A percentile compares a stretch with the other conserved stretches of the same genome.
These are phyloP conservation scores for Cryptotermes secundus DNA, from an alignment of 1,140 invertebrate genomes.

Conservation along the genomic window DNA sequence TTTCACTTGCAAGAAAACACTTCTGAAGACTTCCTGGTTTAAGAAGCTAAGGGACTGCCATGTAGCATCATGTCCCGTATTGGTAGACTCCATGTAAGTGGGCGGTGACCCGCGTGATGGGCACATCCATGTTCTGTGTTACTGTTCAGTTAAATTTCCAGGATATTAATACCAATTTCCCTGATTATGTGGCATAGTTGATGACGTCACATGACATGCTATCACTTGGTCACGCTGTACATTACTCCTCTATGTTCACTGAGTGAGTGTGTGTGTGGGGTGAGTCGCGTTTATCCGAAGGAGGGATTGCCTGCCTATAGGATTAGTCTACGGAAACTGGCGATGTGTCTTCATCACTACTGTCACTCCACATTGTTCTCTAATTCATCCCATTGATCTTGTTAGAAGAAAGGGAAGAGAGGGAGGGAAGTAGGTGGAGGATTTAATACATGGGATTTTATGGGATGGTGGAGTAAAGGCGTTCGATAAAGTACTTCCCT, in stretches of 20 bases:
- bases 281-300: not conserved
- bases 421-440: not conserved
- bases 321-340: conserved; percentile 17
- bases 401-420: not conserved
- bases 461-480: not conserved
- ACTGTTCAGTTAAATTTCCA: not conserved
- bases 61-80: too few species aligned
- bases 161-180: not conserved
- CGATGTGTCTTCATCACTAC: conserved; percentile 15
- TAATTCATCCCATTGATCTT: conserved; percentile 19
- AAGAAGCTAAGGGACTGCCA: too few species aligned
- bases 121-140: too few species aligned
- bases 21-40: too few species aligned
- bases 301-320: not conserved
- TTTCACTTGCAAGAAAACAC: too few species aligned
- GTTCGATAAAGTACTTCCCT: conserved; percentile 11
- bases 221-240: not conserved
- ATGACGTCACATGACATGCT: not conserved
- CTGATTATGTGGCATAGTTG: not conserved
- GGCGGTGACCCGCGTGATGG: too few species aligned
- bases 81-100: too few species aligned
- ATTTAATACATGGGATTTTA: conserved; percentile 20
- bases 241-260: too few species aligned
- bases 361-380: conserved; percentile 2
- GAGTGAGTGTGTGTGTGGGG: not conserved